Base-by-base conservation (phyloP, 2,113 vertebrate genomes). In the Talpa occidentalis region DNA sequence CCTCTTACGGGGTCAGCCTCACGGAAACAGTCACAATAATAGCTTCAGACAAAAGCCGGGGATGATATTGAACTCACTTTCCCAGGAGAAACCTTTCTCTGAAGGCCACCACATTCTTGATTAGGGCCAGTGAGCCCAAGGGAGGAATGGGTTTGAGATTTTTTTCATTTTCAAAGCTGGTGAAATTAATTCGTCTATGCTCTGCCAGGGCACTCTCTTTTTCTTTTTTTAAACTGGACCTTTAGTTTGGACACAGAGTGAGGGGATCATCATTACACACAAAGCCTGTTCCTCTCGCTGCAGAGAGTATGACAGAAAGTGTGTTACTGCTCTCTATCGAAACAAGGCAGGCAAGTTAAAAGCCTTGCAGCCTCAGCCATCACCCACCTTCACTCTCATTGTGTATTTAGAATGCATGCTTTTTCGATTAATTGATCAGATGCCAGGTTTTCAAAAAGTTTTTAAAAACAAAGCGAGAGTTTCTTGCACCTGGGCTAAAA, bases 31-130 rank as follows among this genome's bases (percentile, higher is more conserved):
- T 83, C 40, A 16, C 88, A 94, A 81, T 90, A 97, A 96, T 89
- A 91, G 94, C 85, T 93, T 88, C 85, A 90, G 70, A 97, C 92
- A 97, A 97, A 96, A 96, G 93, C 91, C 3, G 37, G 40, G 22
- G 79, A 70, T 67, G 97, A 96, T 81, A 97, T 35, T 54, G 95
- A 97, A 70, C 91, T 90, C 8, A 76, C 91, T 97, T 94, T 97
- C 90, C 73, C 42, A 10, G 32, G 73, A 69, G 90, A 86, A 95
- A 94, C 93, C 64, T 64, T 96, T 94, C 62, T 90, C 87, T 56
- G 32, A 94, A 97, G 73, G 47, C 74, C 94, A 49, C 60, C 69
- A 82, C 54, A 64, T 92, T 82, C 10, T 78, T 84, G 44, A 91
- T 89, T 82, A 93, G 54, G 59, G 74, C n/a, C 67, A 81, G 62